Conservation (phyloP, 1,140 invertebrate species). For the Drosophila albomicans region DNA sequence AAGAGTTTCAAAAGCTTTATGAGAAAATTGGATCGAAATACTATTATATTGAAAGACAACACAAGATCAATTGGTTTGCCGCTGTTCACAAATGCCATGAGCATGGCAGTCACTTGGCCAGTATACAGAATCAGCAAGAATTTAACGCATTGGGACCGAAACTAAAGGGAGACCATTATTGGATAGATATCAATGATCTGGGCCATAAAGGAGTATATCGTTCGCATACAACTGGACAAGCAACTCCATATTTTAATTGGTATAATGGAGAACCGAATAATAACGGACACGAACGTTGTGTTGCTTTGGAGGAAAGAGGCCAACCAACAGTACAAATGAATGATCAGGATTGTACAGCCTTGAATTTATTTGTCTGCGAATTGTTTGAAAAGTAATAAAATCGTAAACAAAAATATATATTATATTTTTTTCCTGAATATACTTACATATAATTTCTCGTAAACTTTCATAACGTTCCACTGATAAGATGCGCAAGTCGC, state of each 20-base stretch:
- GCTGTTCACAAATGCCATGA: constrained; percentile 6
- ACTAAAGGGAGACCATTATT: background rate
- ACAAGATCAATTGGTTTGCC: background rate
- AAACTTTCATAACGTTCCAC: no score
- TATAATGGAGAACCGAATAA: background rate
- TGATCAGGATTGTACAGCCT: background rate
- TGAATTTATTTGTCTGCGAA: constrained; percentile 1
- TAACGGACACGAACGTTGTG: background rate
- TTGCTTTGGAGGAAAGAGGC: background rate
- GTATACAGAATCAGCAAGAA: background rate
- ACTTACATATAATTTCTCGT: no score
- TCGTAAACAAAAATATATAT: no score
- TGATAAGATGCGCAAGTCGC: no score
- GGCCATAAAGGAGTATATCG: background rate
- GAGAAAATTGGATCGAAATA: constrained; percentile 14
- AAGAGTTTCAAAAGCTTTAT: background rate
- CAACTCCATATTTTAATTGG: background rate
- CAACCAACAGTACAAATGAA: background rate
- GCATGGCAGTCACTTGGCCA: background rate
- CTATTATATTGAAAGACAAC: background rate
- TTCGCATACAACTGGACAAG: background rate
- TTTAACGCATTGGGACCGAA: background rate
- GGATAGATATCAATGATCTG: constrained; percentile 10
- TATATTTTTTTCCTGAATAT: no score
- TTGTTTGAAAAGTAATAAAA: background rate